Base-by-base conservation (phyloP, 2,797 vertebrate genomes). In the Coreius guichenoti region DNA sequence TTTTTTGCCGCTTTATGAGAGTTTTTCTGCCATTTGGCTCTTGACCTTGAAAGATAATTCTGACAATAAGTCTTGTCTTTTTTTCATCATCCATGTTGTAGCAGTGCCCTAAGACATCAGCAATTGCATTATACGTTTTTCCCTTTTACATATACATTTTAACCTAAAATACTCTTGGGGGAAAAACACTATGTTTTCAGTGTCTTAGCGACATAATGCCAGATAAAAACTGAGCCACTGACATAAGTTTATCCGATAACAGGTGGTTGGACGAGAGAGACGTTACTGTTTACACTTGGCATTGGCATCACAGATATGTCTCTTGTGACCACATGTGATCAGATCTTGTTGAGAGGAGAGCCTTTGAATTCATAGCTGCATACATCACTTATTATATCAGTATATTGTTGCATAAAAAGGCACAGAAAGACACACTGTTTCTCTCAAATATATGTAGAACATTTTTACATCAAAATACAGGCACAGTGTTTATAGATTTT, bases 21-120 rank as follows among this genome's bases (percentile, higher is more conserved):
- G 51, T 2, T 80, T 80, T 68, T 78, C 61, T 21, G 77, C 39
- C 77, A 79, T 79, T 79, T 79, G 39, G 76, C 58, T 31, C 75
- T 77, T 65, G 54, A 26, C 54, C 23, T 13, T 39, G 5, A 47
- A 14, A 45, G 78, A 26, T 80, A 33, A 61, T 61, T 78, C 45
- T 78, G 51, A 54, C 23, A 43, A 11, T 19, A n/a, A 11, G 31
- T 39, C 31, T 23, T 4, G 49, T 76, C 56, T 61, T 26, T 9
- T 78, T 43, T 78, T 61, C 13, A 0, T 75, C 73, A 23, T 75
- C 2, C 47, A 75, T 54, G 11, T 61, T 61, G 54, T 19, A 26
- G n/a, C 75, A 78, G 0, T 78, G 54, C 36, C 36, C n/a, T 39
- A 11, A 61, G 33, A 54, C 29, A 76, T 21, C 47, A 51, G 26